A percentile compares a stretch with the other conserved stretches of the same genome.
phyloP scores from a whole-genome alignment of 2,797 vertebrate species.

The Pseudochaenichthys georgianus region DNA sequence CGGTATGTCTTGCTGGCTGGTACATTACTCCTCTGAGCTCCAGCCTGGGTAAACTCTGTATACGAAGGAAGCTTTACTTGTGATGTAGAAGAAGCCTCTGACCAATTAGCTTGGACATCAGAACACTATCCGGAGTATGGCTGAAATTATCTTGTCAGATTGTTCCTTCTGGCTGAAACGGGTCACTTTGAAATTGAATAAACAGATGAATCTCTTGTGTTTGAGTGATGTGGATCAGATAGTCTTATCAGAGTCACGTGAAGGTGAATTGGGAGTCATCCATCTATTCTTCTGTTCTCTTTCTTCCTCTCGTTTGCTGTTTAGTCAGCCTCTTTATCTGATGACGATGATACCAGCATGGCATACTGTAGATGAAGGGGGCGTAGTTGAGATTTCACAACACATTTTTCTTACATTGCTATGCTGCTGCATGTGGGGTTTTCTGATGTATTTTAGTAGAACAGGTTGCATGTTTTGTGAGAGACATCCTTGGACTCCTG shows the following conservation, averaged over 20 bases:
- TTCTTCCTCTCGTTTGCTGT: slow-evolving; percentile 50
- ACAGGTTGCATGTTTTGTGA: slow-evolving; percentile 23
- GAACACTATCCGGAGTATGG: slow-evolving; percentile 11
- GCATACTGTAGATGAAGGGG: slow-evolving; percentile 36
- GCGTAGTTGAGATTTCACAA: slow-evolving; percentile 38
- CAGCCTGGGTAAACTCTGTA: slow-evolving; percentile 24
- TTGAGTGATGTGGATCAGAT: slow-evolving; percentile 75
- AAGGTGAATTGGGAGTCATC: slow-evolving; percentile 68
- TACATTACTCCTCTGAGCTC: slow-evolving; percentile 39
- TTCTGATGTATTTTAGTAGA: neutral
- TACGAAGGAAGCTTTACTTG: slow-evolving; percentile 8
- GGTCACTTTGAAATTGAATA: slow-evolving; percentile 70
- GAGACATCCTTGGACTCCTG: slow-evolving; percentile 14
- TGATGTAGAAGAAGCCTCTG: slow-evolving; percentile 19
- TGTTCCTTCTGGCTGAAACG: slow-evolving; percentile 46
- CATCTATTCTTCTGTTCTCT: slow-evolving; percentile 53
- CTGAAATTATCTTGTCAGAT: slow-evolving; percentile 38
- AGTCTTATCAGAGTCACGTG: slow-evolving; percentile 68
- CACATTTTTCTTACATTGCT: slow-evolving; percentile 7
- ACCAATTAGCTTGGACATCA: slow-evolving; percentile 50
- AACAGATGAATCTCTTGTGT: slow-evolving; percentile 44
- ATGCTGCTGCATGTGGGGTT: neutral
- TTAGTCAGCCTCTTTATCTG: slow-evolving; percentile 69
- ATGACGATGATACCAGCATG: slow-evolving; percentile 54
- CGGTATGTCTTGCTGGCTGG: slow-evolving; percentile 45